A percentile compares a stretch with the other conserved stretches of the same genome.
phyloP scores from a whole-genome alignment of 2,113 vertebrate species.

The Rostratula benghalensis region DNA sequence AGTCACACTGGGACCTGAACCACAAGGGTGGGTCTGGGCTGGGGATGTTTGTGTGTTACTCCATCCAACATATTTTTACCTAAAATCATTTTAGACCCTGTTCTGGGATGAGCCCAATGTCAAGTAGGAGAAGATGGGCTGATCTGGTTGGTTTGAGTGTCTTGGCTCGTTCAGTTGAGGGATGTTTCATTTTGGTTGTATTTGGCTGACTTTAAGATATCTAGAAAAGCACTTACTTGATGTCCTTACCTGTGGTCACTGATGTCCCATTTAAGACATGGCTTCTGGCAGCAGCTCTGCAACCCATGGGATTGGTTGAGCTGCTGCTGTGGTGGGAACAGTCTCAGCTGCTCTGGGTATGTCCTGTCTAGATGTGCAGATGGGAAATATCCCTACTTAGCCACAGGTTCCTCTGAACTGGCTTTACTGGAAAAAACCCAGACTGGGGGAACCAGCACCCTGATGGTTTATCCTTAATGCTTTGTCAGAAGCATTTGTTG shows the following conservation, averaged over 20 bases:
- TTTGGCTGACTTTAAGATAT: not conserved
- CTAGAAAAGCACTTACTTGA: too few species aligned
- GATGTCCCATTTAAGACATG: too few species aligned
- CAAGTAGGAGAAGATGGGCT: not conserved
- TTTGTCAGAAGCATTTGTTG: not conserved
- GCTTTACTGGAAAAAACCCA: not conserved
- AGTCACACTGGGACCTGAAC: not conserved
- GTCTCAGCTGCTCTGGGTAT: not conserved
- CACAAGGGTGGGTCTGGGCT: not conserved
- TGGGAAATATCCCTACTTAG: not conserved
- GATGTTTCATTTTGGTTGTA: not conserved
- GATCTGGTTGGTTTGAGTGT: not conserved
- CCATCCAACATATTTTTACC: not conserved
- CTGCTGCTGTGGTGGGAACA: not conserved
- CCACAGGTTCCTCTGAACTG: not conserved
- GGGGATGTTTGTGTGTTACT: accelerated
- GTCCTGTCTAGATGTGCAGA: not conserved
- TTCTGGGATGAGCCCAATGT: accelerated
- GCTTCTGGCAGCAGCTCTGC: not conserved
- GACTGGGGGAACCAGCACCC: not conserved
- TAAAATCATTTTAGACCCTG: accelerated
- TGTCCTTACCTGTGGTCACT: not conserved
- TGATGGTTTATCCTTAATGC: not conserved
- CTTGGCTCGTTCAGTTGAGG: accelerated
- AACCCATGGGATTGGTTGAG: accelerated